phyloP scores from a whole-genome alignment of 1,140 invertebrate genomes.

The Himalopsyche phryganea region DNA sequence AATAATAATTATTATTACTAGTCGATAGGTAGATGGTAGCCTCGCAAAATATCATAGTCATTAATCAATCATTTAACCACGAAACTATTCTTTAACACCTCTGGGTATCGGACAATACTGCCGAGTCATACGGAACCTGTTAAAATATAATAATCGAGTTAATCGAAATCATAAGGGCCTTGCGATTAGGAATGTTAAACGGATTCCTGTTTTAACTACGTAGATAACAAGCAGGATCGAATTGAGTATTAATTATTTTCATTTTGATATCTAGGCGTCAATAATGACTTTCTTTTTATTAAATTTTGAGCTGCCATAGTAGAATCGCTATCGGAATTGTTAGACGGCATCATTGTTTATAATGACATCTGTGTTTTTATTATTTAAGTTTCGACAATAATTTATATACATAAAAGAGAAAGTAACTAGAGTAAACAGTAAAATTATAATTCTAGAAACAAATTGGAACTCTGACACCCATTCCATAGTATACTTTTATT shows the following conservation, averaged over 20 bases:
- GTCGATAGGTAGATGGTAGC: not conserved
- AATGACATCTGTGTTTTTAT: too few relatives aligned
- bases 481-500: too few relatives aligned
- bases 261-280: too few relatives aligned
- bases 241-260: not conserved
- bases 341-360: too few relatives aligned
- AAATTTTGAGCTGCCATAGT: too few relatives aligned
- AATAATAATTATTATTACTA: not conserved
- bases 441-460: too few relatives aligned
- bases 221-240: not conserved
- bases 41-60: constrained; percentile 36
- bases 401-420: too few relatives aligned
- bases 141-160: constrained; percentile 58
- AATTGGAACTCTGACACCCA: too few relatives aligned
- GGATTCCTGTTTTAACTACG: constrained; percentile 15
- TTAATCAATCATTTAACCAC: constrained; percentile 51
- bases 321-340: too few relatives aligned
- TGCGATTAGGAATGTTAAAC: constrained; percentile 49
- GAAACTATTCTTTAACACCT: constrained; percentile 50
- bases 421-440: too few relatives aligned
- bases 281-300: too few relatives aligned
- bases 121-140: constrained; percentile 52
- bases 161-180: constrained; percentile 54
- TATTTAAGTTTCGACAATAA: too few relatives aligned
- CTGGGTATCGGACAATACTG: constrained; percentile 39